These are phyloP conservation scores for Bryconaethiops microstoma DNA, from an alignment of 2,797 vertebrate genomes.

Conservation along the genomic window DNA sequence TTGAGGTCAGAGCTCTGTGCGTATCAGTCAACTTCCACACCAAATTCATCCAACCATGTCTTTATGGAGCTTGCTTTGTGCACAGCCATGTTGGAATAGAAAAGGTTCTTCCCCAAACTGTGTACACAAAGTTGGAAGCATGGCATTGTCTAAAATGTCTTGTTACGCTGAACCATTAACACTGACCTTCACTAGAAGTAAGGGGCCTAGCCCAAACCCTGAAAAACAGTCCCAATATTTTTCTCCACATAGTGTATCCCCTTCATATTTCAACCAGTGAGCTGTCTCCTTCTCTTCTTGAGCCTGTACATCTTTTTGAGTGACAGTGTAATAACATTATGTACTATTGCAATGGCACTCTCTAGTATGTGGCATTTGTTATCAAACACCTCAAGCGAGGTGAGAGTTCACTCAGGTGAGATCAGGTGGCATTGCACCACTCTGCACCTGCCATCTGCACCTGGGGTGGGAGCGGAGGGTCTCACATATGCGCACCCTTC, in stretches of 20 bases:
- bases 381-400: slow-evolving; percentile 25
- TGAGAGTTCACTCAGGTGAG: slow-evolving; percentile 41
- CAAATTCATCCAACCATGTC: too few relatives aligned
- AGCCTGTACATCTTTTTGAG: not conserved
- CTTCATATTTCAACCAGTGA: not conserved
- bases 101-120: too few relatives aligned
- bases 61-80: too few relatives aligned
- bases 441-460: slow-evolving; percentile 39
- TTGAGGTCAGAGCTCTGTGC: too few relatives aligned
- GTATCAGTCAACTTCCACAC: too few relatives aligned
- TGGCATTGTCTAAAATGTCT: not conserved
- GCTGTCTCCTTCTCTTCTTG: not conserved
- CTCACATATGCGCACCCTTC: slow-evolving; percentile 33
- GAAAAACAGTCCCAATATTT: too few relatives aligned
- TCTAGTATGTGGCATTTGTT: slow-evolving; percentile 18
- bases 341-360: not conserved
- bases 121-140: not conserved
- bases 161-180: not conserved
- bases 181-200: too few relatives aligned
- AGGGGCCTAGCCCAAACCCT: too few relatives aligned
- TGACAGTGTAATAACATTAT: not conserved
- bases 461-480: slow-evolving; percentile 1
- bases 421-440: slow-evolving; percentile 28
- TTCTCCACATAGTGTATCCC: too few relatives aligned
- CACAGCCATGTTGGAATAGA: too few relatives aligned